Evolutionary conservation across 1,140 invertebrate species (phyloP).

Genomic region (Harlomillsia oculata): DNA sequence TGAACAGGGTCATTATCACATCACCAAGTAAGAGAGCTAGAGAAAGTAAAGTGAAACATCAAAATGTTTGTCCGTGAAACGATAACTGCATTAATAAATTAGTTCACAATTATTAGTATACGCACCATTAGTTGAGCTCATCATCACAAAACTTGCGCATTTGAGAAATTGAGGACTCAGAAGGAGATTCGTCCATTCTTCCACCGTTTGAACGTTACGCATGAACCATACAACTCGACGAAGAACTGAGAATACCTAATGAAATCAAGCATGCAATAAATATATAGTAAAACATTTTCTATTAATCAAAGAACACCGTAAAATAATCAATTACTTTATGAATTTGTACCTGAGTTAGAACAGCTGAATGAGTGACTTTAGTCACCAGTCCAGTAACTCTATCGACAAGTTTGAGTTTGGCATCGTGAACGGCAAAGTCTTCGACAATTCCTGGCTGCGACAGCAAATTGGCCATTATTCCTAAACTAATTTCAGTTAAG

Average conservation of each 20-base stretch:
- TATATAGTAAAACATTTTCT: conserved; percentile 8
- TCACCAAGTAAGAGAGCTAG: conserved; percentile 18
- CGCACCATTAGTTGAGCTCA: conserved; percentile 20
- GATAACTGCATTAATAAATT: not conserved
- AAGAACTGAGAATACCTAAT: no score
- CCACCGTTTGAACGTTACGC: conserved; percentile 6
- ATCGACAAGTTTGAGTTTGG: conserved; percentile 17
- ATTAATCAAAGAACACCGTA: conserved; percentile 26
- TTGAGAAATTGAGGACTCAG: conserved; percentile 9
- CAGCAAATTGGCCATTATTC: conserved; percentile 31
- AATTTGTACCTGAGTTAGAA: conserved; percentile 28
- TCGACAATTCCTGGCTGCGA: conserved; percentile 21
- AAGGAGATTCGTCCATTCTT: conserved; percentile 16
- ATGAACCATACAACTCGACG: conserved; percentile 19
- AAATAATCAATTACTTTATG: no score
- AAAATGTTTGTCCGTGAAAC: no score
- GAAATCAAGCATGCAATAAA: no score
- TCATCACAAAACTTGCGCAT: conserved; percentile 19
- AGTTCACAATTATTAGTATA: not conserved
- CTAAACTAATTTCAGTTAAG: conserved; percentile 26
- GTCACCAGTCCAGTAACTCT: not conserved
- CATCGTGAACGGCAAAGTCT: conserved; percentile 21
- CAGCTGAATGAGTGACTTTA: conserved; percentile 9
- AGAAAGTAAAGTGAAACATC: not conserved
- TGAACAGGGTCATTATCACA: conserved; percentile 18